These are phyloP conservation scores for Sitophilus oryzae DNA, from an alignment of 1,140 invertebrate genomes.

Conservation along the genomic window DNA sequence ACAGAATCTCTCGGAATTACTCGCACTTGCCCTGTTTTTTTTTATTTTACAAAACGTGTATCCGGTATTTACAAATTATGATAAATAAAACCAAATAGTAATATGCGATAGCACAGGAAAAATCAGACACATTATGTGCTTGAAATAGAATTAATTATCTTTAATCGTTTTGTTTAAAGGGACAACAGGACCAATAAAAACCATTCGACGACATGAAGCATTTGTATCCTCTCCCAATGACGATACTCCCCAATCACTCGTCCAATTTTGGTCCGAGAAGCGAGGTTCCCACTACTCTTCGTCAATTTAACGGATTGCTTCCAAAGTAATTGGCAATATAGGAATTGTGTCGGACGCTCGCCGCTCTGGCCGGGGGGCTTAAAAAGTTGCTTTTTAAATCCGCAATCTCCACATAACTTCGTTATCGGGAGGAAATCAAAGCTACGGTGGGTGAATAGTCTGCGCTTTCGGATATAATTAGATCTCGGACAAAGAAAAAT, in stretches of 20 bases:
- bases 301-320: slow-evolving; percentile 31
- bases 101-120: too few species aligned
- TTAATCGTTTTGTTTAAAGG: too few species aligned
- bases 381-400: slow-evolving; percentile 21
- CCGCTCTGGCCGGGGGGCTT: slow-evolving; percentile 18
- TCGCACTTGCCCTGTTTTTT: too few species aligned
- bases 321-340: slow-evolving; percentile 28
- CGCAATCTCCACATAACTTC: slow-evolving; percentile 19
- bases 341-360: slow-evolving; percentile 12
- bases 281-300: not conserved
- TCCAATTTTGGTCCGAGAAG: not conserved
- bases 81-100: too few species aligned
- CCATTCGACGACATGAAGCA: too few species aligned
- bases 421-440: slow-evolving; percentile 6
- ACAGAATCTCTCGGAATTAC: too few species aligned
- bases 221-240: not conserved
- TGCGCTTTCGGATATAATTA: slow-evolving; percentile 13
- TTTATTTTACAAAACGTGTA: too few species aligned
- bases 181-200: too few species aligned
- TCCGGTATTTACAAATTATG: too few species aligned
- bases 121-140: too few species aligned
- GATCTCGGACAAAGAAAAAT: slow-evolving; percentile 8
- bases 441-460: slow-evolving; percentile 6
- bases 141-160: too few species aligned
- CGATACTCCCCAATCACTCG: not conserved